These are phyloP conservation scores for Entomobrya multifasciata DNA, from an alignment of 2,888 invertebrate species.

Conservation along the genomic window DNA sequence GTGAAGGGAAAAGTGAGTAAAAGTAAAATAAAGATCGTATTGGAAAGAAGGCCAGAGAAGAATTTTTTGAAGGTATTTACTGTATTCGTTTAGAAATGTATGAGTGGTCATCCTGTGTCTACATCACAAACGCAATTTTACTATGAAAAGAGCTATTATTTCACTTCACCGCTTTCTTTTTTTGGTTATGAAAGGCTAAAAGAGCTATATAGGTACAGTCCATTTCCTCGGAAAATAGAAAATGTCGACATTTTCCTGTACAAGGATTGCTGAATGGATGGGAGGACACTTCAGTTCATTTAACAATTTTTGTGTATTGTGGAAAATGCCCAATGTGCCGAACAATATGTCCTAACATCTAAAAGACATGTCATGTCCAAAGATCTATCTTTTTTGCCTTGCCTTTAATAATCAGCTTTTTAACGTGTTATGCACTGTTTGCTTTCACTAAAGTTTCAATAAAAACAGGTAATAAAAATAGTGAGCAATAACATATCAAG, in stretches of 20 bases:
- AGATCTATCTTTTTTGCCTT: too few species aligned
- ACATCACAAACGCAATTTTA: slow-evolving; percentile 44
- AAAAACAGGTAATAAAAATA: too few species aligned
- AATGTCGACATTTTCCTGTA: slow-evolving; percentile 29
- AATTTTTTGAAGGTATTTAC: too few species aligned
- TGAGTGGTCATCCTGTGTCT: slow-evolving; percentile 39
- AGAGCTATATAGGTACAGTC: slow-evolving; percentile 25
- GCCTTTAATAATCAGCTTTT: too few species aligned
- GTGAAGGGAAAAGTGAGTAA: slow-evolving; percentile 38
- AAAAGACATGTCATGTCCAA: too few species aligned
- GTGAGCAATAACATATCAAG: too few species aligned
- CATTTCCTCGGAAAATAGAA: slow-evolving; percentile 55
- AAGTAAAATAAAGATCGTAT: slow-evolving; percentile 29
- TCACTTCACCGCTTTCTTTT: slow-evolving; percentile 33
- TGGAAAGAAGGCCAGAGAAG: not conserved
- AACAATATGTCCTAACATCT: slow-evolving; percentile 21
- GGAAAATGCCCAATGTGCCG: slow-evolving; percentile 32
- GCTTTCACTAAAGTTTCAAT: too few species aligned
- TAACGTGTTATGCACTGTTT: too few species aligned
- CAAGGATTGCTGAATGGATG: slow-evolving; percentile 39
- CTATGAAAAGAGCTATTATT: slow-evolving; percentile 36
- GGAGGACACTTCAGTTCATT: slow-evolving; percentile 58
- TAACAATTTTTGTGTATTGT: slow-evolving; percentile 54
- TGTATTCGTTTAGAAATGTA: too few species aligned
- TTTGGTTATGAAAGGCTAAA: slow-evolving; percentile 19